phyloP scores from a whole-genome alignment of 2,888 invertebrate genomes.

The Archaeoteleia sp. region DNA sequence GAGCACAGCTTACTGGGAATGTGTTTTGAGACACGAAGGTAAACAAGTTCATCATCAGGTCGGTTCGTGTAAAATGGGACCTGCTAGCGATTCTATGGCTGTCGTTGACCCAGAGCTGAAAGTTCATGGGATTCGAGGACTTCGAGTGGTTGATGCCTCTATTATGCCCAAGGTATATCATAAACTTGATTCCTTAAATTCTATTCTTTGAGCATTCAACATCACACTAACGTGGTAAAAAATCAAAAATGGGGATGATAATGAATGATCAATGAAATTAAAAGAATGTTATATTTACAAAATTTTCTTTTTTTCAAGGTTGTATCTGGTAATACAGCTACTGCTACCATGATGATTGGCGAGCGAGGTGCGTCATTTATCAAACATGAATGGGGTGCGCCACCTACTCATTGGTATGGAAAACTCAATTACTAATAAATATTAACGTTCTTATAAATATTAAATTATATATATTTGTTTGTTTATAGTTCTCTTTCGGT shows the following conservation, averaged over 20 bases:
- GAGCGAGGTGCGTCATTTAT: conserved; percentile 78
- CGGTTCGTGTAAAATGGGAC: conserved; percentile 90
- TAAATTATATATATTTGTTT: conserved; percentile 48
- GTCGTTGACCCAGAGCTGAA: conserved; percentile 83
- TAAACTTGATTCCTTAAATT: too few species aligned
- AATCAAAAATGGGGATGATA: too few species aligned
- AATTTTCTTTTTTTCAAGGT: conserved; percentile 62
- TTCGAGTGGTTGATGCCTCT: conserved; percentile 51
- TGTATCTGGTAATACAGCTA: conserved; percentile 77
- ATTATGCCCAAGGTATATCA: too few species aligned
- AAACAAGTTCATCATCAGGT: conserved; percentile 90
- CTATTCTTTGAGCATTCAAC: too few species aligned
- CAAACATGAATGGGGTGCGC: conserved; percentile 74
- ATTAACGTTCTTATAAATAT: conserved; percentile 2
- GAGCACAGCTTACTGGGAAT: conserved; percentile 85
- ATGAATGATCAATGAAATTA: too few species aligned
- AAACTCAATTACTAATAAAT: conserved; percentile 44
- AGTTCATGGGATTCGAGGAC: conserved; percentile 80
- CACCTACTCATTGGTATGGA: conserved; percentile 68
- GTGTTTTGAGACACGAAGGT: conserved; percentile 82
- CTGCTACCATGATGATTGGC: conserved; percentile 79
- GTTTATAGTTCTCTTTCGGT: conserved; percentile 61
- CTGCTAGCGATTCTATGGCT: conserved; percentile 81
- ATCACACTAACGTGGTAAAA: too few species aligned
- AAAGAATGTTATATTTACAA: too few species aligned